Conservation (phyloP, 2,888 invertebrate genomes). For the Adelphocoris suturalis region DNA sequence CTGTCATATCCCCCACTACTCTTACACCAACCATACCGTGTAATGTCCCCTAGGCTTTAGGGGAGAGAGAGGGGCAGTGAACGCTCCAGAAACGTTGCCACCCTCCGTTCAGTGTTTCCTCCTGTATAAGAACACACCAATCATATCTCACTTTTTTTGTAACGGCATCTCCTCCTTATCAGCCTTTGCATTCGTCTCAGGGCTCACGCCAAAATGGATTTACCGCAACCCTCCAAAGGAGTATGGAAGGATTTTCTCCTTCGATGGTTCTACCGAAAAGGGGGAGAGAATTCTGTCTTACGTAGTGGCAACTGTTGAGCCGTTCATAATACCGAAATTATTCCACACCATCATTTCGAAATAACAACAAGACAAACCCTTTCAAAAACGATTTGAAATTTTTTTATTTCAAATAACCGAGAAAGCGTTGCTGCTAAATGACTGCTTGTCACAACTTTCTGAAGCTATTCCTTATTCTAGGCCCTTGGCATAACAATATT, state of each 20-base stretch:
- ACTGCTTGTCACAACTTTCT: no score
- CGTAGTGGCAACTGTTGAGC: background rate
- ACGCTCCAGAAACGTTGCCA: background rate
- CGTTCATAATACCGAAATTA: background rate
- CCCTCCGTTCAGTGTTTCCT: slow-evolving; percentile 6
- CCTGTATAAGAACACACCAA: background rate
- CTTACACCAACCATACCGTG: slow-evolving; percentile 21
- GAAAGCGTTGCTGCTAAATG: no score
- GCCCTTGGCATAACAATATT: no score
- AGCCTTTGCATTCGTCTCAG: slow-evolving; percentile 29
- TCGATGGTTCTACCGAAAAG: background rate
- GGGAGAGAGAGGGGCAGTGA: slow-evolving; percentile 12
- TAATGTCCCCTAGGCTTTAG: slow-evolving; percentile 24
- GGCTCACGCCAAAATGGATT: slow-evolving; percentile 19
- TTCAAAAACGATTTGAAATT: no score
- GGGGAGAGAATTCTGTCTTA: background rate
- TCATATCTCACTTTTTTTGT: background rate
- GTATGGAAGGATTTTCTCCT: slow-evolving; percentile 3
- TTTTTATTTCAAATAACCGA: no score
- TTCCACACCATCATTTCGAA: no score
- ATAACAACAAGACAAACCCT: no score
- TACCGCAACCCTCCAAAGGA: slow-evolving; percentile 24
- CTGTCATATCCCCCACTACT: slow-evolving; percentile 30
- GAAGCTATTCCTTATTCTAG: no score
- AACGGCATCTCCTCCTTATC: slow-evolving; percentile 40